Base-by-base conservation (phyloP, 2,888 invertebrate species). In the Callinectes sapidus region DNA sequence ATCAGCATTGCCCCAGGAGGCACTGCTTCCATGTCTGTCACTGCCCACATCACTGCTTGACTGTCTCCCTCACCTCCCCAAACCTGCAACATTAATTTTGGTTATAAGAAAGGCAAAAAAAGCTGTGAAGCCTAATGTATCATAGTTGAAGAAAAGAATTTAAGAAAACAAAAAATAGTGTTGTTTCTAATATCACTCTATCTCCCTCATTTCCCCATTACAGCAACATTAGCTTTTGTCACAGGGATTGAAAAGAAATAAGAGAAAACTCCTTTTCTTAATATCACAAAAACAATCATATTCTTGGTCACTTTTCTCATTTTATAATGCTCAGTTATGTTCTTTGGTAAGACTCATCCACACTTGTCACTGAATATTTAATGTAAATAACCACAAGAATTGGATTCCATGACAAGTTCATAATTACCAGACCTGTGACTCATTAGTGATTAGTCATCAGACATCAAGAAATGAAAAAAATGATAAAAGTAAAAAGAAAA, bases 1-100 rank as follows among this genome's bases (percentile, higher is more conserved):
- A 99, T 98, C 95, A 98, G 97, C 95, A 98, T 96, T 95, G 98
- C 98, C 94, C 98, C 98, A 92, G 97, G 96, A 90, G 98, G 98
- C 94, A 98, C 98, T 95, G 97, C 97, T 85, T 97, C 97, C 96
- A 98, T 97, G 96, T 98, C 98, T 61, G 98, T 98, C 91, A 98
- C 98, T 90, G 98, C 98, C 98, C 98, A 98, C 95, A 98, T 97
- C 89, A 97, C 97, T 85, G 96, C 90, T 71, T 94, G 94, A 54
- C 93, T 85, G 28, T 94, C 94, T 32, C 91, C 93, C 32, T 92
- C 94, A 88, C 91, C 90, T 32, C 94, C 94, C 94, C 94, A 94
- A 77, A 90, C 87, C 35, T 89, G 92, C 66, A 87, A 54, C 18
- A 87, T 28, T 28, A 87, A 23, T 32, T 28, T 77, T 6, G 48